These are phyloP conservation scores for Campylomormyrus tamandua DNA, from an alignment of 2,113 vertebrate genomes.

Conservation along the genomic window DNA sequence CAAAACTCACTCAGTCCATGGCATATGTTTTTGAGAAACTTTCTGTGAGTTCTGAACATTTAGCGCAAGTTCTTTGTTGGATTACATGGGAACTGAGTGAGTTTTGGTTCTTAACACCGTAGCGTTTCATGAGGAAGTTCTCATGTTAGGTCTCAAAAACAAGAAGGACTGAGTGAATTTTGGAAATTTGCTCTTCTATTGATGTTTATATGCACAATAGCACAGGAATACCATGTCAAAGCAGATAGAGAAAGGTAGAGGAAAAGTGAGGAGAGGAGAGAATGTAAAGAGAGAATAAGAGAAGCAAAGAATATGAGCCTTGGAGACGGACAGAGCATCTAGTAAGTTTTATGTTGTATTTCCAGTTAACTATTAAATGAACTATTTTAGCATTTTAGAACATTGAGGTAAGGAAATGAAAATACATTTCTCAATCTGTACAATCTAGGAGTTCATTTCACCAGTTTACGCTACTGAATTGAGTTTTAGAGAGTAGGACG, in stretches of 20 bases:
- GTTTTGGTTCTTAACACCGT: neutral
- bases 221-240: neutral
- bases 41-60: neutral
- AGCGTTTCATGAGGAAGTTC: neutral
- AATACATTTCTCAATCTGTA: neutral
- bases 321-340: neutral
- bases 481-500: slow-evolving; percentile 18
- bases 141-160: neutral
- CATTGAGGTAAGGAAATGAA: neutral
- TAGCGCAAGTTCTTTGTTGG: neutral
- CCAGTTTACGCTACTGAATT: slow-evolving; percentile 15
- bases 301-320: neutral
- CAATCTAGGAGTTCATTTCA: slow-evolving; percentile 33
- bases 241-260: neutral
- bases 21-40: neutral
- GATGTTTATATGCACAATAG: neutral
- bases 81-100: neutral
- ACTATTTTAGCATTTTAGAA: neutral
- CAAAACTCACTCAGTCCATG: neutral
- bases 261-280: neutral
- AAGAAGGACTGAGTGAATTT: neutral
- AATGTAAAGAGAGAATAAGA: neutral
- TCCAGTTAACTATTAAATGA: neutral
- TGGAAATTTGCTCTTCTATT: neutral
- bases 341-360: neutral